phyloP scores from a whole-genome alignment of 2,797 vertebrate species.

The Siniperca undulata region DNA sequence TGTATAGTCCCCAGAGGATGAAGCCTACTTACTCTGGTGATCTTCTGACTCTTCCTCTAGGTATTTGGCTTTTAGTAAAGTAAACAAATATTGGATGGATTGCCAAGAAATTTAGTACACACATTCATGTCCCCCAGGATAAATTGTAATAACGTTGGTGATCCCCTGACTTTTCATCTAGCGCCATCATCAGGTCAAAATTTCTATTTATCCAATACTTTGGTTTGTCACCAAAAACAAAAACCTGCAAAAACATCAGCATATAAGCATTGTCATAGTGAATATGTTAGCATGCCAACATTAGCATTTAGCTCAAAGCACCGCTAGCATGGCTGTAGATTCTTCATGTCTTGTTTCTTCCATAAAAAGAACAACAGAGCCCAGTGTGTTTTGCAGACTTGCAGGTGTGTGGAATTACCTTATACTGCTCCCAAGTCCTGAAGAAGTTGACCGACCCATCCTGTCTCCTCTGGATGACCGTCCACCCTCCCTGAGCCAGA shows the following conservation, averaged over 20 bases:
- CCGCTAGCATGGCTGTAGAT: not conserved
- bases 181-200: not conserved
- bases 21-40: not conserved
- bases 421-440: conserved; percentile 93
- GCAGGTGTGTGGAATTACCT: conserved; percentile 78
- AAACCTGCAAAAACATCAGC: too few species aligned
- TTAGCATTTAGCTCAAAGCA: not conserved
- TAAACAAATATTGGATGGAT: not conserved
- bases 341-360: not conserved
- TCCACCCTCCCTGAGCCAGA: conserved; percentile 90
- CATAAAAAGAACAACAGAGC: not conserved
- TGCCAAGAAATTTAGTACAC: not conserved
- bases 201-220: not conserved
- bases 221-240: too few species aligned
- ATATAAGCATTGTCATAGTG: not conserved
- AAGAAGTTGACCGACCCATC: conserved; percentile 95
- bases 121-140: not conserved
- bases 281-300: not conserved
- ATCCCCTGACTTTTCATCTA: not conserved
- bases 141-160: not conserved
- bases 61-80: not conserved
- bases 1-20: not conserved
- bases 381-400: not conserved
- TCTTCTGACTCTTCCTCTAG: not conserved
- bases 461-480: conserved; percentile 91